These are phyloP conservation scores for Campoplex capitator DNA, from an alignment of 2,888 invertebrate species.

Conservation along the genomic window DNA sequence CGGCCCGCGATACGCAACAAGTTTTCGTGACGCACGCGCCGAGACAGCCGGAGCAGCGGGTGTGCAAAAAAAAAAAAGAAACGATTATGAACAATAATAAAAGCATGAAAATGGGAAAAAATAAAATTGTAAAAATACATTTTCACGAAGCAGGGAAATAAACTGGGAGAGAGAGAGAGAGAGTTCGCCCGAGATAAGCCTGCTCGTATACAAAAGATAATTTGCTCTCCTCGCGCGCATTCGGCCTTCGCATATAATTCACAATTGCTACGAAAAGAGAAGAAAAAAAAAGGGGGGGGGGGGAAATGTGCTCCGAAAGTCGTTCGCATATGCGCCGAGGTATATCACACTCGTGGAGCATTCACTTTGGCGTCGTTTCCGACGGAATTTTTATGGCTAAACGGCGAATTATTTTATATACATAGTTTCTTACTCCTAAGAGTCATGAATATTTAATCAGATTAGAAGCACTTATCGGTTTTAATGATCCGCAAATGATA, in stretches of 20 bases:
- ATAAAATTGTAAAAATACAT: conserved; percentile 16
- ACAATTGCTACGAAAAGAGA: conserved; percentile 49
- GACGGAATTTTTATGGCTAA: conserved; percentile 35
- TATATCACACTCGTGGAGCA: conserved; percentile 1
- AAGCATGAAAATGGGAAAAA: conserved; percentile 5
- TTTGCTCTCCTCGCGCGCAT: conserved; percentile 44
- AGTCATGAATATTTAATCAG: conserved; percentile 61
- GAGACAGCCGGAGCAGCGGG: neutral
- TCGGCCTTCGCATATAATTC: conserved; percentile 59
- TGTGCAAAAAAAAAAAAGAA: neutral
- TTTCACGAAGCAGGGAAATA: conserved; percentile 2
- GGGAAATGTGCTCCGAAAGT: conserved; percentile 37
- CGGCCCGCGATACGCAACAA: conserved; percentile 58
- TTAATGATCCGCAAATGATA: conserved; percentile 54
- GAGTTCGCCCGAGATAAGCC: conserved; percentile 33
- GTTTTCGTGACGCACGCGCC: conserved; percentile 51
- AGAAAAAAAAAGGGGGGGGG: neutral
- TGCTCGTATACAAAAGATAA: conserved; percentile 37
- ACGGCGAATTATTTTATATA: conserved; percentile 34
- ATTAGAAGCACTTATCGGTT: conserved; percentile 51
- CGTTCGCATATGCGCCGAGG: neutral
- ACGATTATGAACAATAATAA: conserved; percentile 18
- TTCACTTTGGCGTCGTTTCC: conserved; percentile 31
- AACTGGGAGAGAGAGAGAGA: neutral
- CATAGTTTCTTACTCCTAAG: neutral